Evolutionary conservation across 2,888 invertebrate species (phyloP).

Genomic region (Biston stratarius): DNA sequence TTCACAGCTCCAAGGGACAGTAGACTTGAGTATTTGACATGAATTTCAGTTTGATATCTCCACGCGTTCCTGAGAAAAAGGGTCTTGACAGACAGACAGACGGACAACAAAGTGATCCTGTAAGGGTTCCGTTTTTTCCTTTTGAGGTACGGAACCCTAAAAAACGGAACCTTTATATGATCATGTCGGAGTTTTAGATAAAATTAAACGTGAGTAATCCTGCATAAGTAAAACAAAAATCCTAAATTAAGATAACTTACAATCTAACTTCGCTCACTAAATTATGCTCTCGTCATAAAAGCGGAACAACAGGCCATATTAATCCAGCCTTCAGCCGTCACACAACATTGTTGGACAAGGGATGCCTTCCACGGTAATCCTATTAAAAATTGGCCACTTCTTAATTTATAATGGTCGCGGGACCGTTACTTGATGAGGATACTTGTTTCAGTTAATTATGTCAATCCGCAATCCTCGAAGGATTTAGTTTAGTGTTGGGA

Average conservation of each 20-base stretch:
- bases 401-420: conserved; percentile 56
- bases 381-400: conserved; percentile 57
- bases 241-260: neutral
- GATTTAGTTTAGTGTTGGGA: conserved; percentile 29
- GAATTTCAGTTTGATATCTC: too few relatives aligned
- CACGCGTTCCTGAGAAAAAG: too few relatives aligned
- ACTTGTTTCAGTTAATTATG: conserved; percentile 58
- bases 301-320: conserved; percentile 25
- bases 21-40: too few relatives aligned
- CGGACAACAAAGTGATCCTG: too few relatives aligned
- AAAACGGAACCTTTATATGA: too few relatives aligned
- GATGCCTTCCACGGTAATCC: conserved; percentile 46
- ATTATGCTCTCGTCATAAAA: conserved; percentile 30
- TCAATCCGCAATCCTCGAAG: conserved; percentile 24
- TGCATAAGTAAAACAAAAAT: too few relatives aligned
- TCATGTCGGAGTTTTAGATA: too few relatives aligned
- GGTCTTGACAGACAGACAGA: too few relatives aligned
- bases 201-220: too few relatives aligned
- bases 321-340: conserved; percentile 29
- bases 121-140: too few relatives aligned
- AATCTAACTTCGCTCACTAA: conserved; percentile 18
- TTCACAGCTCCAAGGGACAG: too few relatives aligned
- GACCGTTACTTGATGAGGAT: conserved; percentile 52
- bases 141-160: too few relatives aligned
- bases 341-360: conserved; percentile 40